Conservation (phyloP, 1,140 invertebrate species). For the Muscidifurax raptorellus region DNA sequence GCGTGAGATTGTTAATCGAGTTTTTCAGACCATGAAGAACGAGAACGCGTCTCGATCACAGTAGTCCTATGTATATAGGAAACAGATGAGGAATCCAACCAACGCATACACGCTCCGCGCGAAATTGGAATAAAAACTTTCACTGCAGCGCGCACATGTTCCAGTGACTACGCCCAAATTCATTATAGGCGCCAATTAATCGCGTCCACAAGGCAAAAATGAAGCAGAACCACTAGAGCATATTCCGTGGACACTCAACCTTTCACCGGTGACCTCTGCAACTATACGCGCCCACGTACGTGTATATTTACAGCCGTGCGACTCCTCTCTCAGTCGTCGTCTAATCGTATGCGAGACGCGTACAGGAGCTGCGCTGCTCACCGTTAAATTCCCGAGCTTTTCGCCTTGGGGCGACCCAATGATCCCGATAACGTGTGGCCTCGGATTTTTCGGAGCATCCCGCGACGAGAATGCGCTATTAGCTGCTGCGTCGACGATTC, state of each 20-base stretch:
- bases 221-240: background rate
- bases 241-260: slow-evolving; percentile 24
- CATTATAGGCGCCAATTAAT: background rate
- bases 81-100: no score
- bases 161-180: slow-evolving; percentile 1
- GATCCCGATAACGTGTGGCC: slow-evolving; percentile 16
- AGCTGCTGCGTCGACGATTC: background rate
- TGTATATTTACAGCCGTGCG: background rate
- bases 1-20: background rate
- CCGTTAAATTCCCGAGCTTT: background rate
- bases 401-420: background rate
- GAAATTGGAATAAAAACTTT: slow-evolving; percentile 43
- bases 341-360: slow-evolving; percentile 38
- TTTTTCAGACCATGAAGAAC: slow-evolving; percentile 37
- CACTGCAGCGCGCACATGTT: slow-evolving; percentile 21
- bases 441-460: background rate
- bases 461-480: background rate
- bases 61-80: background rate
- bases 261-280: slow-evolving; percentile 41
- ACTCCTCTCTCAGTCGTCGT: background rate
- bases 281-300: slow-evolving; percentile 33
- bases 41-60: background rate
- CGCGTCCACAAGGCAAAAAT: background rate
- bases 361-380: background rate
- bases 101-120: background rate